phyloP scores from a whole-genome alignment of 1,140 invertebrate species.

The Eupeodes corollae region DNA sequence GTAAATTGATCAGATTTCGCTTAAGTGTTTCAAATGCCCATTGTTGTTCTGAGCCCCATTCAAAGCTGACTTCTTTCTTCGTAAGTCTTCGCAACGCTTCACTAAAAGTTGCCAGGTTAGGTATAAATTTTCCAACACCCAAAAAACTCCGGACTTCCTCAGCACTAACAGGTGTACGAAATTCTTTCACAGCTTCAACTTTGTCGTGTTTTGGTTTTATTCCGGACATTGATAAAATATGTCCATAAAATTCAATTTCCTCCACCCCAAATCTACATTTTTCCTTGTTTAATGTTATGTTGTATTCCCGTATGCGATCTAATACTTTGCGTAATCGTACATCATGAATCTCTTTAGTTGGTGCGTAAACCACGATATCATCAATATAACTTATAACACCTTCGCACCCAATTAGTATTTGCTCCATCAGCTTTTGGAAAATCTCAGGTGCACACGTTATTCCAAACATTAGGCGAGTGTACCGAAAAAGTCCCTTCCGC shows the following conservation, averaged over 20 bases:
- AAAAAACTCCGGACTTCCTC: too few relatives aligned
- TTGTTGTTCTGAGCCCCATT: too few relatives aligned
- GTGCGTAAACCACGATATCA: slow-evolving; percentile 25
- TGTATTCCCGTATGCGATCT: slow-evolving; percentile 6
- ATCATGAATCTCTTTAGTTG: slow-evolving; percentile 14
- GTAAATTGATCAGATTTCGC: too few relatives aligned
- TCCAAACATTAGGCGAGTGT: slow-evolving; percentile 27
- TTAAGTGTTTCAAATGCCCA: too few relatives aligned
- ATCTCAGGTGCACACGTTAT: slow-evolving; percentile 26
- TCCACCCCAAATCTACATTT: slow-evolving; percentile 16
- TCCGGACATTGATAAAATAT: slow-evolving; percentile 11
- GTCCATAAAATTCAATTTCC: slow-evolving; percentile 19
- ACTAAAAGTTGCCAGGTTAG: slow-evolving; percentile 18
- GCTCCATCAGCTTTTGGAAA: slow-evolving; percentile 31
- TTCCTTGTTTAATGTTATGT: slow-evolving; percentile 13
- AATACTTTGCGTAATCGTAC: slow-evolving; percentile 14
- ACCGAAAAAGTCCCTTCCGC: slow-evolving; percentile 25
- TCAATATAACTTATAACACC: slow-evolving; percentile 22
- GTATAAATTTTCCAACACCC: slow-evolving; percentile 19
- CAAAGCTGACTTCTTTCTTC: slow-evolving; percentile 2
- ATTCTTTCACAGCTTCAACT: slow-evolving; percentile 10
- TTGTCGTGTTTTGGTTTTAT: slow-evolving; percentile 12
- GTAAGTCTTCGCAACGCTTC: slow-evolving; percentile 18
- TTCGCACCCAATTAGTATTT: slow-evolving; percentile 17
- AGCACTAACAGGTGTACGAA: slow-evolving; percentile 10